Evolutionary conservation across 2,113 vertebrate species (phyloP), one percentile per base, ranked within the genome.

Genomic region (Dissostichus mawsoni): DNA sequence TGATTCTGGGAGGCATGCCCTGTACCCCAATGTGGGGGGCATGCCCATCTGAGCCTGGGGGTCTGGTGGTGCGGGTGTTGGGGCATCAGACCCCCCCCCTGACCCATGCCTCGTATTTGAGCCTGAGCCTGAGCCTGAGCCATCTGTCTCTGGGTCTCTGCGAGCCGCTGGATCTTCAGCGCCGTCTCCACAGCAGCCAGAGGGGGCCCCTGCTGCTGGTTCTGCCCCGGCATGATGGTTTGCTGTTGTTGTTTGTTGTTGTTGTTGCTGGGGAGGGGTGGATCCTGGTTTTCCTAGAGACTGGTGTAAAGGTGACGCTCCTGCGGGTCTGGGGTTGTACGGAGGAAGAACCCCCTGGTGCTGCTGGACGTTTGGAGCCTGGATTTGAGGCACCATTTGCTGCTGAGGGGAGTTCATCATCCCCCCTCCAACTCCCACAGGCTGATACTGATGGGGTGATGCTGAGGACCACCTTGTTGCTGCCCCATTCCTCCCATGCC

Each of bases 101-200:
- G 94, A 45, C 90, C 89, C 56, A 92, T 80, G 44, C 83, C 79
- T 25, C 96, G 96, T 84, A 97, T 96, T 90, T 97, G 97, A 57
- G 95, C 96, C 33, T 92, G 91, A n/a, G 80, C 87, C 56, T 90
- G 93, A 20, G 76, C 83, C 2, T 98, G 97, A 25, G 96, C 97
- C 97, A 98, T 98, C 92, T 98, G 97, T 86, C 98, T 95, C 89
- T 99, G 98, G 6, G 96, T 96, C 90, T 99, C 97, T 0, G 98
- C 98, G 1, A 97, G 95, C 45, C 97, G 95, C 89, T 99, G 98
- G 86, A 99, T 99, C 92, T 99, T 97, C 92, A 99, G 96, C 16
- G 98, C 98, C 65, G 97, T 97, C 89, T 99, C 98, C 63, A 99
- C 96, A 0, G 98, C 98, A 7, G 97, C 98, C 0, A 96, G 92